Percentiles rank a stretch among this genome's conserved stretches.
phyloP scores from a whole-genome alignment of 2,797 vertebrate genomes.

The Enteromius radiatus region DNA sequence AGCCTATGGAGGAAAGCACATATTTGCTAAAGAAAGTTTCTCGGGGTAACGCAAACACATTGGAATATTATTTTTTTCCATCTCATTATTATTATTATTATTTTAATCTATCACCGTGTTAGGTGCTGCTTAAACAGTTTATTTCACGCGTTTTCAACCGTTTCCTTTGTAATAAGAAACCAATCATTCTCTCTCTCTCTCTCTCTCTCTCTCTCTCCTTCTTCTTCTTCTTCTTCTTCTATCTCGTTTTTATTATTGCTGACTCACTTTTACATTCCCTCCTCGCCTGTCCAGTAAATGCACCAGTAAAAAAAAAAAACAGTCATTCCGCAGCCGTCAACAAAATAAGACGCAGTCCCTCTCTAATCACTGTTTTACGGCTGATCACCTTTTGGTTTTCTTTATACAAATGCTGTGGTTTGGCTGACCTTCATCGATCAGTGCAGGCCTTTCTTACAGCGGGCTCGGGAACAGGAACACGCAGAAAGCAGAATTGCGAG shows the following conservation, averaged over 20 bases:
- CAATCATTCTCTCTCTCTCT: too few relatives aligned
- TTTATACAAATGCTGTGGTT: constrained; percentile 62
- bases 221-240: too few relatives aligned
- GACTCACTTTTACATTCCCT: not conserved
- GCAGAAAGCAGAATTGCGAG: constrained; percentile 42
- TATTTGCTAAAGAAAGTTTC: not conserved
- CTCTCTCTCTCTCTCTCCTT: too few relatives aligned
- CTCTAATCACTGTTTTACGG: constrained; percentile 24
- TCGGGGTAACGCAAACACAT: not conserved
- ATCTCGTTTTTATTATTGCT: not conserved
- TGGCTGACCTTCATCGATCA: constrained; percentile 58
- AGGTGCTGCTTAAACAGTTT: not conserved
- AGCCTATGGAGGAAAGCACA: not conserved
- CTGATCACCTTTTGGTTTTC: constrained; percentile 11
- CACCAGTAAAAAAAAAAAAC: not conserved
- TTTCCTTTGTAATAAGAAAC: constrained; percentile 6
- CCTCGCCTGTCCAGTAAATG: not conserved
- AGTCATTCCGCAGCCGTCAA: not conserved
- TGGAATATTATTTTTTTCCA: not conserved
- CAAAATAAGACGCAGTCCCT: constrained; percentile 25
- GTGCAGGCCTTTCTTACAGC: not conserved
- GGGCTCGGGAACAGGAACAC: constrained; percentile 42
- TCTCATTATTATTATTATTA: not conserved
- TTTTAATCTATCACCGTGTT: not conserved
- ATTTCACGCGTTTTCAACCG: not conserved